Conservation (phyloP, 2,113 vertebrate genomes). For the Diadophis punctatus region DNA sequence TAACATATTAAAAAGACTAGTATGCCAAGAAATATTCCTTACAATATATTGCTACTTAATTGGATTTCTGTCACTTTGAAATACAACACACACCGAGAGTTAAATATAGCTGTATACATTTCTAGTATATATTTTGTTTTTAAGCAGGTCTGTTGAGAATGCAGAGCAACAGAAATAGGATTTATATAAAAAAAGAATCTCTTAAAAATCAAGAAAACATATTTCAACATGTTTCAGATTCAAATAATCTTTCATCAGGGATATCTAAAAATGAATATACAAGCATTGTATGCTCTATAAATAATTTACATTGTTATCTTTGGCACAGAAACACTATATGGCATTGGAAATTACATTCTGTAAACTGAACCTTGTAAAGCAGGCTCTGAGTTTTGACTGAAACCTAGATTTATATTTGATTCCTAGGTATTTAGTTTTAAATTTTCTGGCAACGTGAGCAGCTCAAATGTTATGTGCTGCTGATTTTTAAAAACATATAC, state of each 20-base stretch:
- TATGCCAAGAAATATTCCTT: not conserved
- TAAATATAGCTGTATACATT: not conserved
- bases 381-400: not conserved
- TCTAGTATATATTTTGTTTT: not conserved
- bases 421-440: not conserved
- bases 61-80: constrained; percentile 6
- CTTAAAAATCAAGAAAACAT: not conserved
- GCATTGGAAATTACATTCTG: not conserved
- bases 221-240: not conserved
- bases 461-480: not conserved
- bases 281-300: not conserved
- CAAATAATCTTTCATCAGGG: not conserved
- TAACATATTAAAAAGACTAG: constrained; percentile 10
- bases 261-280: not conserved
- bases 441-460: not conserved
- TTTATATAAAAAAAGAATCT: not conserved
- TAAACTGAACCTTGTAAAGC: not conserved
- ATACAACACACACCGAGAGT: not conserved
- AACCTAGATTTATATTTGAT: not conserved
- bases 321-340: not conserved
- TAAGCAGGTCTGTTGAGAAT: not conserved
- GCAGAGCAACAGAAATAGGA: not conserved
- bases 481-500: not conserved
- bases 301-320: not conserved
- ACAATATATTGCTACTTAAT: constrained; percentile 1